Conservation (phyloP, 1,140 invertebrate genomes). For the Drosophila arizonae region DNA sequence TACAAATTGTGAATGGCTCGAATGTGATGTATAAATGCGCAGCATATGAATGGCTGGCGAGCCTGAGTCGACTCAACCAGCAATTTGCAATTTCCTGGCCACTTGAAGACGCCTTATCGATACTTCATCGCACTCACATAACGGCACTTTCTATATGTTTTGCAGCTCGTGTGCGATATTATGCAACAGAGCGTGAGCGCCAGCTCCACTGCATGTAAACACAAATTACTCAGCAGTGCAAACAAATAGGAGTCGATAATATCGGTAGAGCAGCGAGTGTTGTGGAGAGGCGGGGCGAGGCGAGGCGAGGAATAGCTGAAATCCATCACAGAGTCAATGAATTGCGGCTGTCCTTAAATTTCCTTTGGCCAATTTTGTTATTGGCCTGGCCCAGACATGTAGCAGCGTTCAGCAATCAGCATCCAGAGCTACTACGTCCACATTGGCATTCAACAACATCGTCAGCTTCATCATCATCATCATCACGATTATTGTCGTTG, state of each 20-base stretch:
- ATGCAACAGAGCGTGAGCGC: neutral
- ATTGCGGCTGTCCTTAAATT: constrained; percentile 76
- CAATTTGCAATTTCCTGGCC: constrained; percentile 76
- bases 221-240: constrained; percentile 79
- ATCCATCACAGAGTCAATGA: constrained; percentile 71
- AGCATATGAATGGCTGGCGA: constrained; percentile 18
- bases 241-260: constrained; percentile 75
- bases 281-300: constrained; percentile 15
- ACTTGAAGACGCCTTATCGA: constrained; percentile 62
- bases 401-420: constrained; percentile 32
- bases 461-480: constrained; percentile 9
- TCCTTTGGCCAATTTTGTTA: constrained; percentile 61
- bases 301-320: constrained; percentile 31
- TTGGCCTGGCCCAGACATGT: constrained; percentile 28
- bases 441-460: constrained; percentile 11
- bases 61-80: constrained; percentile 43
- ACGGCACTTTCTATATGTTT: constrained; percentile 55
- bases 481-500: constrained; percentile 45
- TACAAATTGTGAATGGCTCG: constrained; percentile 28
- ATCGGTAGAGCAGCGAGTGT: constrained; percentile 21
- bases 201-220: constrained; percentile 54
- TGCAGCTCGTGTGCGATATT: constrained; percentile 45
- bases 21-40: constrained; percentile 29
- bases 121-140: constrained; percentile 52
- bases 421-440: constrained; percentile 30